Conservation (phyloP, 2,888 invertebrate species). For the Entomobrya multifasciata region DNA sequence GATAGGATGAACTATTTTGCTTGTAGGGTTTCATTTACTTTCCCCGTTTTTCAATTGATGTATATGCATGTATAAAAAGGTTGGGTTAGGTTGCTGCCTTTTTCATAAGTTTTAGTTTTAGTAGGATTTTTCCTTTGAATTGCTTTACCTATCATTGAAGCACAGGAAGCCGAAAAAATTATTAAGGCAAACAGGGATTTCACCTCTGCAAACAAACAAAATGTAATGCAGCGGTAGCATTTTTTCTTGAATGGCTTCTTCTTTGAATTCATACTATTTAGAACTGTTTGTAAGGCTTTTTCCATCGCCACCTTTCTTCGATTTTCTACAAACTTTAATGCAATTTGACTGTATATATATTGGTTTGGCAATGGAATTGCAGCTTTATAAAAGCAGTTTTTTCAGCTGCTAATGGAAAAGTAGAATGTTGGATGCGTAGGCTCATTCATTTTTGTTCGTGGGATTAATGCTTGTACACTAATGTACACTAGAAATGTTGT, state of each 20-base stretch:
- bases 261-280: background rate
- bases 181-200: no score
- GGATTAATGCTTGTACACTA: background rate
- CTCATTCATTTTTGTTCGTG: background rate
- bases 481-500: background rate
- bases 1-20: no score
- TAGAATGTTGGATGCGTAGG: background rate
- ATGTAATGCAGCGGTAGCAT: background rate
- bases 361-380: background rate
- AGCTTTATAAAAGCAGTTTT: background rate
- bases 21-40: no score
- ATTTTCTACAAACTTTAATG: background rate
- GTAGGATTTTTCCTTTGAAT: no score
- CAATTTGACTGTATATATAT: background rate
- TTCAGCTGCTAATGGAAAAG: background rate
- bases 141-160: no score
- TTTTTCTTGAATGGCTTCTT: constrained; percentile 22
- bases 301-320: background rate
- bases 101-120: no score
- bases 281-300: background rate
- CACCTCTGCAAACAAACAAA: background rate
- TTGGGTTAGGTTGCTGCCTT: no score
- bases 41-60: no score
- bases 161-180: no score
- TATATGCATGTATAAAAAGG: no score